Evolutionary conservation across 1,140 invertebrate genomes (phyloP), one percentile per base, ranked within the genome.

Genomic region (Scaptodrosophila lebanonensis): DNA sequence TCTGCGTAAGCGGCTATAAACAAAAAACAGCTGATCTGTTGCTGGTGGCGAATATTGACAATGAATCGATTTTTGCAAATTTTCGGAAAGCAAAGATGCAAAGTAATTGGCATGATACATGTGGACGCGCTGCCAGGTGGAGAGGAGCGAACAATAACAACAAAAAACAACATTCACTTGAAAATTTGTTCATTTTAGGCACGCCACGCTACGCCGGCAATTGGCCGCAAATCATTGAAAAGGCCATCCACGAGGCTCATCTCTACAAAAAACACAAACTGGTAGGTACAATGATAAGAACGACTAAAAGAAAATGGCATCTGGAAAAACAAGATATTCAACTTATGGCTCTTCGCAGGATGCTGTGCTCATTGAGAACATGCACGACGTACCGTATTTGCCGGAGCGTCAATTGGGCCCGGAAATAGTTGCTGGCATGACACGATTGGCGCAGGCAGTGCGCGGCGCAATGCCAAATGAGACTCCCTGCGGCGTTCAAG

Each of bases 371-470:
- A 84, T 97, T 1, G 95, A 96, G 87, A 96, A 96, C 79, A 96
- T 96, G 95, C 90, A 95, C 82, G 95, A 96, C 83, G 76, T 95
- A 9, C 95, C 95, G 0, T 96, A 96, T 69, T 62, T 93, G 1
- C 88, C 89, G 56, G 71, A 88, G 1, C 77, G 86, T 27, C 58
- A 90, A 20, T 77, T 93, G 33, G 90, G 91, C 4, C 92, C 94
- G 1, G 95, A 96, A 87, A 89, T 90, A 11, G 89, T 89, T 1
- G 89, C 94, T 2, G 85, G 88, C 29, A 95, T 96, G 93, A 91
- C 93, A 1, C 86, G 88, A 43, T 61, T 93, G 16, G 89, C 88
- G 27, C 67, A 83, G 11, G 89, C 91, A 85, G 87, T 93, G 20
- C 88, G 88, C 27, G 71, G 86, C 53, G 66, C 90, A 3, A 33